A percentile compares a stretch with the other conserved stretches of the same genome.
Conservation (phyloP, 2,113 vertebrate genomes). For the Mustelus asterias region DNA sequence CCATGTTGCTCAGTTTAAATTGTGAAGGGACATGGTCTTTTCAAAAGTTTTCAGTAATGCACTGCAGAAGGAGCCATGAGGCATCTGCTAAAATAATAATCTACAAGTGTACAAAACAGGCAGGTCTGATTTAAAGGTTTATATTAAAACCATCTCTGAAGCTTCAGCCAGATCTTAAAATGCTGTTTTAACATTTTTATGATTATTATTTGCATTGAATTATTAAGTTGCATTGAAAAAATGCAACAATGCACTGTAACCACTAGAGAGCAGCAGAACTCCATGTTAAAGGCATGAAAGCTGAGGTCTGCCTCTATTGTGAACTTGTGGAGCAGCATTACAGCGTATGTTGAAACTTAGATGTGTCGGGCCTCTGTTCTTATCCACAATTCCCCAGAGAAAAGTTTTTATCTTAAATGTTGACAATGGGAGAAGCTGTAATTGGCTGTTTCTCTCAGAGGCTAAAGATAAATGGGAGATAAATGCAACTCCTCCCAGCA, state of each 20-base stretch:
- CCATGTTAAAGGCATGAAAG: background rate
- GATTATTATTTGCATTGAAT: background rate
- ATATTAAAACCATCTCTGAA: background rate
- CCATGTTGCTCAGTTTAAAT: background rate
- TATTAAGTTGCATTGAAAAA: background rate
- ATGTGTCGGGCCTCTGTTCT: background rate
- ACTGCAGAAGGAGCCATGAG: background rate
- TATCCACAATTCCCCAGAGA: background rate
- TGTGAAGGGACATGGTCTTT: background rate
- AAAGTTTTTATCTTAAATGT: background rate
- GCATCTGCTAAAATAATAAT: background rate
- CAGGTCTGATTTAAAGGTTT: background rate
- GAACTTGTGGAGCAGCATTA: background rate
- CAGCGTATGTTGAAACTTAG: background rate
- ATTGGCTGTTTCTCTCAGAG: background rate
- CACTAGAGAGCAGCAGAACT: constrained; percentile 1
- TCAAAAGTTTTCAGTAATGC: background rate
- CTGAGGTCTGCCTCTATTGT: background rate
- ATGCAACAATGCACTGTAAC: background rate
- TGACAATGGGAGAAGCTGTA: background rate
- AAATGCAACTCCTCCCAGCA: background rate
- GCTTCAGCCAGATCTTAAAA: background rate
- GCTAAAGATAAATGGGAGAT: background rate
- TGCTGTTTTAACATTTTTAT: too few relatives aligned
- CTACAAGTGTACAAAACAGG: background rate